Evolutionary conservation across 1,140 invertebrate genomes (phyloP).

Genomic region (Panulirus ornatus): DNA sequence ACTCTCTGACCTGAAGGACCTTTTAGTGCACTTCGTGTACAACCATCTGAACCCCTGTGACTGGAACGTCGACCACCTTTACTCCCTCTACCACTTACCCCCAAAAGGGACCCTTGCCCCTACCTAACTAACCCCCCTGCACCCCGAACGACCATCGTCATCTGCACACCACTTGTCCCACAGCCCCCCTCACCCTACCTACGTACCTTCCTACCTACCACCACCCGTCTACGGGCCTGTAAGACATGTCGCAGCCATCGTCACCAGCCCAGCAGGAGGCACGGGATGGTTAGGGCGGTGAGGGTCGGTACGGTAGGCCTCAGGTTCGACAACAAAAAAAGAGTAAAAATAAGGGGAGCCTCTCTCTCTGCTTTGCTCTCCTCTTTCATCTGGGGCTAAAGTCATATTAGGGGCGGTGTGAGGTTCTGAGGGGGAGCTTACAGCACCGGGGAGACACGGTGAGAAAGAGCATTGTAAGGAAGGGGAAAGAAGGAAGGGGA

Average conservation of each 20-base stretch:
- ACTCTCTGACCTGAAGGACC: no score
- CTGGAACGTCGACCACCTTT: no score
- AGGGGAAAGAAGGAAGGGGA: no score
- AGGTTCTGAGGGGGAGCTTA: conserved; percentile 25
- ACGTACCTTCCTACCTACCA: background rate
- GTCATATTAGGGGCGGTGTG: conserved; percentile 45
- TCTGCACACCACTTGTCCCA: background rate
- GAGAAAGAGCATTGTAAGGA: background rate
- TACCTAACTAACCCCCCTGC: background rate
- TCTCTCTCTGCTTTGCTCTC: conserved; percentile 5
- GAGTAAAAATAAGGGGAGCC: no score
- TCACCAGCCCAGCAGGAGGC: conserved; percentile 25
- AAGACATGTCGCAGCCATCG: conserved; percentile 14
- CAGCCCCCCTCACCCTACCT: background rate
- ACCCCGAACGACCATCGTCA: background rate
- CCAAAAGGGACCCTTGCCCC: background rate
- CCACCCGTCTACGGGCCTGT: background rate
- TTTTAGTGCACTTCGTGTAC: no score
- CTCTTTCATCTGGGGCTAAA: conserved; percentile 47
- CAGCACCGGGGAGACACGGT: conserved; percentile 8
- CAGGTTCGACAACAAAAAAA: conserved; percentile 23
- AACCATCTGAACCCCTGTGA: no score
- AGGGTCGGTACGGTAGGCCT: conserved; percentile 18
- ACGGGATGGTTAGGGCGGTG: no score
- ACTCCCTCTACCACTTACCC: background rate